Base-by-base conservation (phyloP, 2,888 invertebrate genomes). In the Phalera bucephala region DNA sequence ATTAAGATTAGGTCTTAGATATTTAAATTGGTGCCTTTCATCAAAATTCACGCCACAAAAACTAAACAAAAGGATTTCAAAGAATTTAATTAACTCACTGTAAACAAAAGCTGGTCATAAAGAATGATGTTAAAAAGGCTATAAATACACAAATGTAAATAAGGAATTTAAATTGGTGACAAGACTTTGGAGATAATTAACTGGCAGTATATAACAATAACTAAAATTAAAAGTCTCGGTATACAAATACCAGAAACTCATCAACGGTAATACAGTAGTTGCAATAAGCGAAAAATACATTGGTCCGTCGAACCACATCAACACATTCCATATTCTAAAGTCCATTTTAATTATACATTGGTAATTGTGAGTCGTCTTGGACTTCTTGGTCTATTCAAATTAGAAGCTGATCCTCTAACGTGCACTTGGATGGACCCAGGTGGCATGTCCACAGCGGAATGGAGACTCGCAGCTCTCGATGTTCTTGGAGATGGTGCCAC, bases 331-430 rank as follows among this genome's bases (percentile, higher is more conserved):
- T 10, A 3, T 15, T 13, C 1, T 9, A 15, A 3, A 10, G 17
- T 29, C 13, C 34, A 43, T 33, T 40, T 35, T 41, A 44, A 37
- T 61, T 70, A 82, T 15, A 83, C 84, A 48, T 86, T 84, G 31
- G 85, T 85, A 31, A 84, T 80, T 41, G 85, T 88, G 19, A 89
- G 56, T 30, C 87, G 65, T 42, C 88, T 70, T 2, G 88, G 88
- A 50, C 88, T 89, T 36, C 69, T 70, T 0, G 86, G 86, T 54
- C 76, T 75, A 30, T 80, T 84, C 2, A 88, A 31, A 51, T 83
- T 87, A 2, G 65, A 65, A 5, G 54, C 72, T 6, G 88, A 88
- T 0, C 85, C 87, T 55, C 85, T 67, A 0, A 76, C 84, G 35
- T 89, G 88, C 0, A 88, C 84, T 49, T 89, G 88, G 0, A 88